phyloP scores from a whole-genome alignment of 1,140 invertebrate species.

The Drosophila virilis region DNA sequence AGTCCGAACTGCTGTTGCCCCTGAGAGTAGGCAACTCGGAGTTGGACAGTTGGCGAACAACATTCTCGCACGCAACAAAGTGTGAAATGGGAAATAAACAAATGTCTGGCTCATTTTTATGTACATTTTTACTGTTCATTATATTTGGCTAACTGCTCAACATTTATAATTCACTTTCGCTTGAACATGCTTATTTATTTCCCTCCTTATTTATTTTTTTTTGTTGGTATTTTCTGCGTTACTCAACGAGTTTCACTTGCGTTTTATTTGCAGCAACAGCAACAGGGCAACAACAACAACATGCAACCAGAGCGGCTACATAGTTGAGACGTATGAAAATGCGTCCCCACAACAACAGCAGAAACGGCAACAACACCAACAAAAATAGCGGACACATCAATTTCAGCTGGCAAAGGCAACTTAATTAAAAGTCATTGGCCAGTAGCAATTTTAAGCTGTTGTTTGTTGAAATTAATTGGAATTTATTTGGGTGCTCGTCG shows the following conservation, averaged over 20 bases:
- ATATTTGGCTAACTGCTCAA: conserved; percentile 62
- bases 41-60: background rate
- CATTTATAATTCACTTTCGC: conserved; percentile 68
- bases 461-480: conserved; percentile 66
- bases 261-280: conserved; percentile 23
- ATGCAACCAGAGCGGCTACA: conserved; percentile 24
- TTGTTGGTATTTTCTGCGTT: conserved; percentile 18
- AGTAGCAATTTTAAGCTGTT: conserved; percentile 43
- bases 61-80: conserved; percentile 10
- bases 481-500: conserved; percentile 46
- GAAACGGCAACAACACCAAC: conserved; percentile 18
- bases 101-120: conserved; percentile 65
- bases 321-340: conserved; percentile 48
- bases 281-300: conserved; percentile 4
- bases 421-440: conserved; percentile 69
- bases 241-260: conserved; percentile 35
- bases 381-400: conserved; percentile 68
- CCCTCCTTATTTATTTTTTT: conserved; percentile 9
- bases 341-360: conserved; percentile 19
- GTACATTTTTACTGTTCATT: conserved; percentile 75
- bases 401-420: conserved; percentile 52
- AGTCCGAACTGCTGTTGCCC: background rate
- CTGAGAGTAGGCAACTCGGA: conserved; percentile 6
- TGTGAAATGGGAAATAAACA: conserved; percentile 40
- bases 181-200: conserved; percentile 29